A percentile compares a stretch with the other conserved stretches of the same genome.
Conservation (phyloP, 1,140 invertebrate species). For the Penaeus japonicus region DNA sequence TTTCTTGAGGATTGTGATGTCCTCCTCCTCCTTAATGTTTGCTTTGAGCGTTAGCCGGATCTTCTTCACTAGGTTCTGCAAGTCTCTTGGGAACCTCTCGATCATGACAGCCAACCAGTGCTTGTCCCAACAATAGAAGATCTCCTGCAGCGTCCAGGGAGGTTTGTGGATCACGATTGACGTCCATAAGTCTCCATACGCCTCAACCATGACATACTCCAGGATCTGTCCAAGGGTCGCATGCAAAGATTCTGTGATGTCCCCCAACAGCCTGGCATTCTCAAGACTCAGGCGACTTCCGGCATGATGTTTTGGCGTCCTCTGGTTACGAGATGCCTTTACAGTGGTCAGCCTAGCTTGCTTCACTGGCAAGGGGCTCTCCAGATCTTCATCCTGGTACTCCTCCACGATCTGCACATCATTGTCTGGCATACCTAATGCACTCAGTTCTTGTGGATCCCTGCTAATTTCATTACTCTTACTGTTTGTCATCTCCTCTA, state of each 20-base stretch:
- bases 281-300: not conserved
- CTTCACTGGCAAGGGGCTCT: not conserved
- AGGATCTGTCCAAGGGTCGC: slow-evolving; percentile 38
- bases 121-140: slow-evolving; percentile 52
- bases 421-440: not conserved
- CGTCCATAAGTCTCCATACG: slow-evolving; percentile 42
- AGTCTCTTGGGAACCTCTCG: slow-evolving; percentile 35
- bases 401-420: not conserved
- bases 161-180: slow-evolving; percentile 46
- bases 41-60: not conserved
- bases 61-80: slow-evolving; percentile 23
- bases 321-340: not conserved
- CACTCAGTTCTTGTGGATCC: not conserved
- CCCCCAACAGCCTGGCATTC: not conserved
- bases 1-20: not conserved
- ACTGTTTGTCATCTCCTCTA: not conserved
- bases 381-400: not conserved
- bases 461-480: not conserved
- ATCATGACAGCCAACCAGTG: slow-evolving; percentile 55
- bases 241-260: slow-evolving; percentile 16
- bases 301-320: not conserved
- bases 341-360: not conserved
- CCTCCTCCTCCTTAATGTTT: not conserved
- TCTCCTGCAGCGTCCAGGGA: slow-evolving; percentile 38
- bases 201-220: slow-evolving; percentile 33